Evolutionary conservation across 1,140 invertebrate genomes (phyloP).

Genomic region (Drosophila elegans): DNA sequence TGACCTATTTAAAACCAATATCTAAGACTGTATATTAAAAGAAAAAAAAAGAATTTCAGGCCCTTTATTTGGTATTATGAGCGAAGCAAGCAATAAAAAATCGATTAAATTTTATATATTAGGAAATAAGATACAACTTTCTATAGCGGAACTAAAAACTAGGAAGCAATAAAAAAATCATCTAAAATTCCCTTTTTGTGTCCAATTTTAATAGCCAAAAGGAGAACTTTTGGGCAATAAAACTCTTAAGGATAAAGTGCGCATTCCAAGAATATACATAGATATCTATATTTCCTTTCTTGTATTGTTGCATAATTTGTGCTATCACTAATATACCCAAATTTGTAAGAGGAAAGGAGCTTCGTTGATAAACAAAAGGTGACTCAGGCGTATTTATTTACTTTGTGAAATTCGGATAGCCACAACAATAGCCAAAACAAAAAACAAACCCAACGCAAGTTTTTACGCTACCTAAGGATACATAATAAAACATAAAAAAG

Average conservation of each 20-base stretch:
- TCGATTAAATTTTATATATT: not conserved
- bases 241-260: no score
- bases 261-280: no score
- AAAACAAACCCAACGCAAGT: conserved; percentile 11
- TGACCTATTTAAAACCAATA: no score
- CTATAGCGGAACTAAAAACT: not conserved
- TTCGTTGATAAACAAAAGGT: conserved; percentile 19
- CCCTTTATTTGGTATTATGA: no score
- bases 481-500: conserved; percentile 25
- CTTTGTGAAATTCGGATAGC: conserved; percentile 19
- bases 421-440: conserved; percentile 31
- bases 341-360: not conserved
- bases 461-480: conserved; percentile 23
- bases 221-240: no score
- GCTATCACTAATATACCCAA: conserved; percentile 1
- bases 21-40: no score
- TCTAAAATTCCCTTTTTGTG: no score
- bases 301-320: not conserved
- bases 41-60: no score
- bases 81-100: not conserved
- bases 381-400: conserved; percentile 42
- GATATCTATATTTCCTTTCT: no score
- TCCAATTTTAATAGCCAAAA: no score
- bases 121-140: not conserved
- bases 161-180: not conserved